These are phyloP conservation scores for Macrotis lagotis DNA, from an alignment of 2,113 vertebrate genomes.

Conservation along the genomic window DNA sequence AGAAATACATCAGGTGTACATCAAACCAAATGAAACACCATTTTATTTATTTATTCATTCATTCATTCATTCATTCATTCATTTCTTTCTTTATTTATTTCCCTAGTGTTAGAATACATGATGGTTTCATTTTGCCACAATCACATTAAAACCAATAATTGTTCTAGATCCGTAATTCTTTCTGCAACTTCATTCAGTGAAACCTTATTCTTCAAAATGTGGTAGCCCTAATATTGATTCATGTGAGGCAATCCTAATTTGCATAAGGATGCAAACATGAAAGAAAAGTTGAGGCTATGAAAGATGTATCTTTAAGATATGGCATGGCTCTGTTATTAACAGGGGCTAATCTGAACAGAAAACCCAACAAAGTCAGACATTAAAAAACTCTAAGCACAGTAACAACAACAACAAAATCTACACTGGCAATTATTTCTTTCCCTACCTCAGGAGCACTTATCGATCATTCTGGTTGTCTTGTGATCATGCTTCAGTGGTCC, in stretches of 20 bases:
- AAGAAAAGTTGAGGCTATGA: constrained; percentile 19
- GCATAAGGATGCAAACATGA: constrained; percentile 42
- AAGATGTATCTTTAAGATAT: constrained; percentile 53
- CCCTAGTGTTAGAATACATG: background rate
- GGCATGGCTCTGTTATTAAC: constrained; percentile 53
- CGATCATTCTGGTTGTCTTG: constrained; percentile 52
- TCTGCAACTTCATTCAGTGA: background rate
- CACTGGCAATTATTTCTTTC: constrained; percentile 39
- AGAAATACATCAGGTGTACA: background rate
- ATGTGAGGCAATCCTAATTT: background rate
- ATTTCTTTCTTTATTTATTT: background rate
- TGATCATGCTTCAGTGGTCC: constrained; percentile 58
- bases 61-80: no score
- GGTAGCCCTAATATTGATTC: background rate
- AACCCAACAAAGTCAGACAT: constrained; percentile 60
- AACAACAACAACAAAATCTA: constrained; percentile 66
- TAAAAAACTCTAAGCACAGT: constrained; percentile 56
- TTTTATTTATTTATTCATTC: background rate
- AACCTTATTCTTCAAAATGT: background rate
- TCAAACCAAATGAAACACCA: background rate
- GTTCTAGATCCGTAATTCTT: background rate
- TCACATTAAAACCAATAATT: background rate
- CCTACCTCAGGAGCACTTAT: constrained; percentile 71
- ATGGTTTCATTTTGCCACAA: background rate
- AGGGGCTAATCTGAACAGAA: constrained; percentile 59